Evolutionary conservation across 2,797 vertebrate genomes (phyloP).

Genomic region (Paramormyrops hopkinsi): DNA sequence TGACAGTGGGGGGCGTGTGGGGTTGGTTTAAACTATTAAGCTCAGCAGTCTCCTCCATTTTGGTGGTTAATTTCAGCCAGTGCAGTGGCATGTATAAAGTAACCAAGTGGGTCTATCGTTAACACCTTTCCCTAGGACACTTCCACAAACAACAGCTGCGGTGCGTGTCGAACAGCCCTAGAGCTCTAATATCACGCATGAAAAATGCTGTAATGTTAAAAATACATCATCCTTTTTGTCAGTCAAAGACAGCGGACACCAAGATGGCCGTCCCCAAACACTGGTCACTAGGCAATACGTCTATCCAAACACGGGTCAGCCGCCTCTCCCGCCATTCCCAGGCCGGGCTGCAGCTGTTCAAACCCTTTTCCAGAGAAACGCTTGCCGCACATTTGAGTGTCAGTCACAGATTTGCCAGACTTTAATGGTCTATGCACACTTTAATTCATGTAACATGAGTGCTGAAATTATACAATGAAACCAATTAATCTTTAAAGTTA

Average conservation of each 20-base stretch:
- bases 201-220: constrained; percentile 49
- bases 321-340: background rate
- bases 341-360: background rate
- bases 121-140: constrained; percentile 67
- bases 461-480: background rate
- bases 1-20: too few species aligned
- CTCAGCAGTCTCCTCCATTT: constrained; percentile 27
- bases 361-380: background rate
- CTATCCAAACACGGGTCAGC: constrained; percentile 19
- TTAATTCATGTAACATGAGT: background rate
- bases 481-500: background rate
- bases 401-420: background rate
- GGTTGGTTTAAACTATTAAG: background rate
- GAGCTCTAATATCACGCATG: constrained; percentile 31
- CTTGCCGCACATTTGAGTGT: background rate
- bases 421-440: background rate
- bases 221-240: constrained; percentile 33
- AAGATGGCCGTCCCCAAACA: background rate
- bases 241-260: constrained; percentile 15
- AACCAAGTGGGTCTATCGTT: constrained; percentile 65
- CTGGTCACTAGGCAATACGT: constrained; percentile 16
- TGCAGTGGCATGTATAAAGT: constrained; percentile 49
- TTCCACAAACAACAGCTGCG: constrained; percentile 74
- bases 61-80: constrained; percentile 42
- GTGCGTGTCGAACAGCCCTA: constrained; percentile 50